phyloP scores from a whole-genome alignment of 2,113 vertebrate genomes.

The Nesoenas mayeri region DNA sequence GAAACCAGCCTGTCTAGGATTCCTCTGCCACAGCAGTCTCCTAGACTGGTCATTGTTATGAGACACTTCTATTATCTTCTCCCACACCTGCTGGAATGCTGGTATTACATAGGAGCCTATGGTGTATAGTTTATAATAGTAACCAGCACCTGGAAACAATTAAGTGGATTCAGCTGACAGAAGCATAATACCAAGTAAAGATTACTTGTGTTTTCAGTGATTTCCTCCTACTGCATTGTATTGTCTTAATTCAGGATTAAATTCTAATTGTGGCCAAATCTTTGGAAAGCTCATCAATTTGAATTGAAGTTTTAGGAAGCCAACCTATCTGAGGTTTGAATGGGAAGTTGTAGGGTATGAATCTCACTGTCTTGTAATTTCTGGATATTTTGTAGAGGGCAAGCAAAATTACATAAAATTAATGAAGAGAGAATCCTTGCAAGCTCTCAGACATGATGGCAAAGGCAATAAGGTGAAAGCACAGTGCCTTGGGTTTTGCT shows the following conservation, averaged over 20 bases:
- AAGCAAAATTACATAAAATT: not conserved
- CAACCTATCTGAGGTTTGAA: not conserved
- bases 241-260: constrained; percentile 21
- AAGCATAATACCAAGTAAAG: not conserved
- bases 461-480: not conserved
- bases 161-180: not conserved
- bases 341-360: not conserved
- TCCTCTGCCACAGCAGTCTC: not conserved
- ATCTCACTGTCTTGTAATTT: not conserved
- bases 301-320: not conserved
- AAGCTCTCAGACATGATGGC: not conserved
- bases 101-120: not conserved
- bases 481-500: not conserved
- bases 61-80: not conserved
- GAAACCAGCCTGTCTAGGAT: not conserved
- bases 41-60: not conserved
- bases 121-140: not conserved
- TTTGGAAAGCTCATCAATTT: not conserved
- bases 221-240: not conserved
- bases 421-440: not conserved
- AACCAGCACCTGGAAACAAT: not conserved
- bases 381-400: not conserved
- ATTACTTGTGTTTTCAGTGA: constrained; percentile 12
- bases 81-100: not conserved
- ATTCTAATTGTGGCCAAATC: not conserved